Evolutionary conservation across 2,113 vertebrate genomes (phyloP).

Genomic region (Bos javanicus): DNA sequence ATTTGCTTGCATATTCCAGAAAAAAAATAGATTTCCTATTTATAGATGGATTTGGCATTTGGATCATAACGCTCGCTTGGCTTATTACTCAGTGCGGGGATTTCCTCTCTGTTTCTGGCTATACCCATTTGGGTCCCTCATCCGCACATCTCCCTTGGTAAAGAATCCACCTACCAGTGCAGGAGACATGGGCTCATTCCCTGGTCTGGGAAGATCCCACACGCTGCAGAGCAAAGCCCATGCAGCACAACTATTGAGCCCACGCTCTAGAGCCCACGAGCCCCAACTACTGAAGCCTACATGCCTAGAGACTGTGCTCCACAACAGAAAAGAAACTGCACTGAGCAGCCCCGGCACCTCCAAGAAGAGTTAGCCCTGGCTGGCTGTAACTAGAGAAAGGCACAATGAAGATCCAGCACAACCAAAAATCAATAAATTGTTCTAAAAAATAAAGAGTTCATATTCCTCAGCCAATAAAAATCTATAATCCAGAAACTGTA

Average conservation of each 20-base stretch:
- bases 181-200: not conserved
- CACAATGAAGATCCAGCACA: not conserved
- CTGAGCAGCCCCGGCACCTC: not conserved
- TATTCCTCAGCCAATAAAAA: not conserved
- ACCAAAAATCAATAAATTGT: not conserved
- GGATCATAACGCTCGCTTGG: not conserved
- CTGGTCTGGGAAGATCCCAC: not conserved
- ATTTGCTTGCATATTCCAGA: constrained; percentile 13
- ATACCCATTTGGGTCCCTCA: not conserved
- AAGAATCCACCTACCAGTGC: not conserved
- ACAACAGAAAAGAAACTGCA: not conserved
- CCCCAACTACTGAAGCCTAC: not conserved
- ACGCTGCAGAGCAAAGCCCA: not conserved
- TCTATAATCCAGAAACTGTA: not conserved
- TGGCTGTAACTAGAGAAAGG: not conserved
- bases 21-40: not conserved
- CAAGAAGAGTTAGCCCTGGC: not conserved
- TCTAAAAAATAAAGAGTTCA: not conserved
- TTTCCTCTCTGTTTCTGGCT: not conserved
- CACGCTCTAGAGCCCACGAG: not conserved
- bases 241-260: not conserved
- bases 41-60: constrained; percentile 36
- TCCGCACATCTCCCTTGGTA: not conserved
- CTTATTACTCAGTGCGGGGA: not conserved
- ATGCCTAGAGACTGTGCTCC: not conserved